These are phyloP conservation scores for Pavo muticus DNA, from an alignment of 2,113 vertebrate genomes.

Conservation along the genomic window DNA sequence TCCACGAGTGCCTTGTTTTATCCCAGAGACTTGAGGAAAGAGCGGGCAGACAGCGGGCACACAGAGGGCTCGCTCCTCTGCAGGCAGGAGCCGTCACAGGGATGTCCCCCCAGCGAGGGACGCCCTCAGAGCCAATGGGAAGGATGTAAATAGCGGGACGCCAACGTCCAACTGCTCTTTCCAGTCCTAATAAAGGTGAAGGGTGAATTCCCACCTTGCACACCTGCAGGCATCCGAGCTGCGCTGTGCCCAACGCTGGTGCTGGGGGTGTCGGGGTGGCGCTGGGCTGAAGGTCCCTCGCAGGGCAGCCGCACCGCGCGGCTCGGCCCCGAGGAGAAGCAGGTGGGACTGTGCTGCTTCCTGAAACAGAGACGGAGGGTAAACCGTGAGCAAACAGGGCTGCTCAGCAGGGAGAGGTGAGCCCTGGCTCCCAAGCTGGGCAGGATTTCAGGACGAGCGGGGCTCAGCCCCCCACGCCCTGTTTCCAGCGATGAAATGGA, in stretches of 20 bases:
- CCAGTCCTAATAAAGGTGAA: constrained; percentile 46
- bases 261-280: neutral
- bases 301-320: neutral
- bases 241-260: fast-evolving
- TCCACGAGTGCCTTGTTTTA: neutral
- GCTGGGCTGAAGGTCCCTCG: neutral
- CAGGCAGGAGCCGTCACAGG: neutral
- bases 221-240: neutral
- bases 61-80: neutral
- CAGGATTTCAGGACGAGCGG: neutral
- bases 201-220: neutral
- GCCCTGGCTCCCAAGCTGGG: neutral
- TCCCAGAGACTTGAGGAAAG: neutral
- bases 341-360: neutral
- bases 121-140: neutral
- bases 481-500: neutral
- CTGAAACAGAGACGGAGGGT: neutral
- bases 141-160: neutral
- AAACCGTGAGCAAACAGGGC: neutral
- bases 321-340: neutral
- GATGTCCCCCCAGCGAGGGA: neutral
- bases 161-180: neutral
- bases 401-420: neutral
- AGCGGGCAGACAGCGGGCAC: neutral
- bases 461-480: neutral